Evolutionary conservation across 2,888 invertebrate genomes (phyloP).

Genomic region (Strigamia transsilvanica): DNA sequence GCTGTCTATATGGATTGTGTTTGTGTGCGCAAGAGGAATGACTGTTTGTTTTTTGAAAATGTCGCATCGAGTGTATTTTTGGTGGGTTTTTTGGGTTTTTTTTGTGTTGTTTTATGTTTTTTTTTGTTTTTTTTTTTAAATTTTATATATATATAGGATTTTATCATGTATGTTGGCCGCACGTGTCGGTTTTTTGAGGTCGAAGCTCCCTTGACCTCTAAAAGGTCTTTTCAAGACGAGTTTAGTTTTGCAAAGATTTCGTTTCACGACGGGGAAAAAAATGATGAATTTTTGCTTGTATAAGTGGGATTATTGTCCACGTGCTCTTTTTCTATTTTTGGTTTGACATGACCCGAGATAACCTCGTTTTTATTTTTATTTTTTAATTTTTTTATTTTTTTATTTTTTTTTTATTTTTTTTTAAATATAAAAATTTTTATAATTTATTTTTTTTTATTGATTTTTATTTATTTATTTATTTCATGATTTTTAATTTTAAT

Average conservation of each 20-base stretch:
- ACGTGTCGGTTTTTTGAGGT: slow-evolving; percentile 34
- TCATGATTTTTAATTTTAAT: background rate
- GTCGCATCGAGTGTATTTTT: background rate
- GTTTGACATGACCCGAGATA: slow-evolving; percentile 13
- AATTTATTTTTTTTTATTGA: too few species aligned
- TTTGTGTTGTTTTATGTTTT: too few species aligned
- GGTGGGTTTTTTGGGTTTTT: too few species aligned
- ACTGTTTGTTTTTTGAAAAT: background rate
- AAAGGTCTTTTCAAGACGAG: slow-evolving; percentile 26
- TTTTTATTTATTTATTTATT: too few species aligned
- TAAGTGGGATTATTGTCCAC: slow-evolving; percentile 24
- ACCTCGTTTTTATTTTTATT: background rate
- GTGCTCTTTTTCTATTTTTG: slow-evolving; percentile 33
- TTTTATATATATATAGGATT: background rate
- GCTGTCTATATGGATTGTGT: background rate
- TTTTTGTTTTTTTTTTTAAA: background rate
- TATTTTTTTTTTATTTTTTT: too few species aligned
- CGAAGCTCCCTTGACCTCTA: slow-evolving; percentile 41
- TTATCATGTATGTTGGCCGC: slow-evolving; percentile 19
- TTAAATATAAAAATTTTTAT: too few species aligned
- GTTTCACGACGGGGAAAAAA: slow-evolving; percentile 4
- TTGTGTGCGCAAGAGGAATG: slow-evolving; percentile 10
- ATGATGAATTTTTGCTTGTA: background rate
- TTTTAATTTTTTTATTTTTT: too few species aligned
- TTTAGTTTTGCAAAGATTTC: slow-evolving; percentile 40